These are phyloP conservation scores for Apamea anceps DNA, from an alignment of 2,888 invertebrate genomes.

Conservation along the genomic window DNA sequence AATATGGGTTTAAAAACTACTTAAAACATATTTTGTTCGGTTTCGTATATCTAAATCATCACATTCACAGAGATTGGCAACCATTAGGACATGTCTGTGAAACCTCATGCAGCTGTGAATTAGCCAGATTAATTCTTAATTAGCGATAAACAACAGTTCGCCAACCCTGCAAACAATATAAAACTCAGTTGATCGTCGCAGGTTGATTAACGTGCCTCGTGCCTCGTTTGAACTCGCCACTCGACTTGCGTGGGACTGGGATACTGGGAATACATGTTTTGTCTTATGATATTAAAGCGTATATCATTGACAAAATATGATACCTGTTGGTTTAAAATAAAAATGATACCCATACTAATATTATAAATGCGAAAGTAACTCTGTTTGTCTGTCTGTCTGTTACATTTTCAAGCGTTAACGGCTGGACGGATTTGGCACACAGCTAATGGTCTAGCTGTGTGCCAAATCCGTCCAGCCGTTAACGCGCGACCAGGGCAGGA, in stretches of 20 bases:
- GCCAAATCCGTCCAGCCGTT: too few relatives aligned
- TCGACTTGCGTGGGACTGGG: constrained; percentile 7
- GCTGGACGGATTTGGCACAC: not conserved
- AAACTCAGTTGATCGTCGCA: constrained; percentile 18
- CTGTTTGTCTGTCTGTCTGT: not conserved
- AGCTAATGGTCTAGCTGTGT: too few relatives aligned
- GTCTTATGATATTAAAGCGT: not conserved
- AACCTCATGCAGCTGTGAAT: constrained; percentile 13
- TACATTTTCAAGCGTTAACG: not conserved
- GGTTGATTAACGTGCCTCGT: constrained; percentile 10
- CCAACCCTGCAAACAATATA: constrained; percentile 38
- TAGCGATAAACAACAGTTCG: constrained; percentile 18
- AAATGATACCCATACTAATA: not conserved
- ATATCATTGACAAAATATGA: not conserved
- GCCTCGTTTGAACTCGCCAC: constrained; percentile 21
- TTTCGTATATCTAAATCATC: not conserved
- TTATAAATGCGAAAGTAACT: not conserved
- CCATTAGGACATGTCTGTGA: not conserved
- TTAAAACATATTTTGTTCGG: not conserved
- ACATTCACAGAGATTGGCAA: not conserved
- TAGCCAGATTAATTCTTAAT: constrained; percentile 25
- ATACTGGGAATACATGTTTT: not conserved
- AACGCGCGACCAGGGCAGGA: not conserved
- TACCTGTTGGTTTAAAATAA: not conserved
- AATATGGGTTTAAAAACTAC: not conserved